These are phyloP conservation scores for Nysson spinosus DNA, from an alignment of 2,888 invertebrate genomes.

Conservation along the genomic window DNA sequence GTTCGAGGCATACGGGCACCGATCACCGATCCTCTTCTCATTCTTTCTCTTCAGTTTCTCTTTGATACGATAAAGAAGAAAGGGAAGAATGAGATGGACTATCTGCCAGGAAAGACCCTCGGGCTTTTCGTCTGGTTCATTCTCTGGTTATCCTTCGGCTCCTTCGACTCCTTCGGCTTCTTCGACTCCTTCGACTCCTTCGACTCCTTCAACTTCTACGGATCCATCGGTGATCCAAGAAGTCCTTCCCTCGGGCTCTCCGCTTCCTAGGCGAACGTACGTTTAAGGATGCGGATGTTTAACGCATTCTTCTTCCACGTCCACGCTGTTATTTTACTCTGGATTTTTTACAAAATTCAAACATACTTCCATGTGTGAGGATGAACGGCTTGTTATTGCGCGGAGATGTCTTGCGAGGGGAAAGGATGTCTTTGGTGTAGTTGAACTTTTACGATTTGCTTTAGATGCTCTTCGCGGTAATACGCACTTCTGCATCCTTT, in stretches of 20 bases:
- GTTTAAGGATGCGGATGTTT: constrained; percentile 12
- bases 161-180: constrained; percentile 27
- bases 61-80: constrained; percentile 49
- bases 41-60: constrained; percentile 34
- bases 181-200: constrained; percentile 26
- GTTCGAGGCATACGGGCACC: constrained; percentile 51
- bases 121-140: constrained; percentile 43
- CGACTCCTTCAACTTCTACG: constrained; percentile 16
- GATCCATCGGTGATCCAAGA: constrained; percentile 19
- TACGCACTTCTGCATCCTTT: too few species aligned
- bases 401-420: too few species aligned
- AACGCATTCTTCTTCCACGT: neutral
- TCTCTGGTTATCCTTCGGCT: constrained; percentile 36
- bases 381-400: too few species aligned
- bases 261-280: constrained; percentile 33
- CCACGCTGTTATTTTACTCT: too few species aligned
- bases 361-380: too few species aligned
- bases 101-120: constrained; percentile 37
- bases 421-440: too few species aligned
- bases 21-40: constrained; percentile 48
- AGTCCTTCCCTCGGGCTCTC: constrained; percentile 49
- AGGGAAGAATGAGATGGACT: constrained; percentile 25
- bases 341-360: too few species aligned
- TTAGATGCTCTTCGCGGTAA: too few species aligned
- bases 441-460: too few species aligned